Percentiles rank a stretch among this genome's conserved stretches.
Evolutionary conservation across 2,888 invertebrate genomes (phyloP).

Genomic region (Corbicula japonica): DNA sequence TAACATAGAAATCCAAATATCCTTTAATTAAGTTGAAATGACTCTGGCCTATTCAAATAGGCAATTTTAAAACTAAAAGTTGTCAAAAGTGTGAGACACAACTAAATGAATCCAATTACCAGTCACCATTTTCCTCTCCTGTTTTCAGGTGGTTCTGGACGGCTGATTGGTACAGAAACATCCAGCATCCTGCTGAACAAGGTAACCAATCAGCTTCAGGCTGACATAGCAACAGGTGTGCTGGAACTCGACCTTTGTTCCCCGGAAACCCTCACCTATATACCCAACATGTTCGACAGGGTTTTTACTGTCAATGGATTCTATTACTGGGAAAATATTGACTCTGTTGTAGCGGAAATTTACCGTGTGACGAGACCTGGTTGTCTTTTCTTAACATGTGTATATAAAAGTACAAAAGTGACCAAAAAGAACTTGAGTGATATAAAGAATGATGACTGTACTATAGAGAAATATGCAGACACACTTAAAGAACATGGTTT

Average conservation of each 20-base stretch:
- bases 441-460: neutral
- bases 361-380: slow-evolving; percentile 33
- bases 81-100: no score
- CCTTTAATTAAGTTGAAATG: no score
- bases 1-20: no score
- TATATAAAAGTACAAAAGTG: neutral
- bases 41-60: no score
- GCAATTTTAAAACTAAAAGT: no score
- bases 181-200: neutral
- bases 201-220: slow-evolving; percentile 4
- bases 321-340: slow-evolving; percentile 28
- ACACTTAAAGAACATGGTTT: slow-evolving; percentile 27
- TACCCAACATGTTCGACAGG: slow-evolving; percentile 34
- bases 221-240: slow-evolving; percentile 20
- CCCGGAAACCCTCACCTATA: slow-evolving; percentile 13
- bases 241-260: slow-evolving; percentile 24
- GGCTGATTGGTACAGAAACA: slow-evolving; percentile 37
- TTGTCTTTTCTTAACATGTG: slow-evolving; percentile 34
- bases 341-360: slow-evolving; percentile 24
- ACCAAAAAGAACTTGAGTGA: neutral
- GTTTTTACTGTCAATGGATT: slow-evolving; percentile 32
- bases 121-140: neutral
- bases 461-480: slow-evolving; percentile 14
- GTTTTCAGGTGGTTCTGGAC: slow-evolving; percentile 30
- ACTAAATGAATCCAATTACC: no score